phyloP scores from a whole-genome alignment of 2,113 vertebrate species.

The Speoplatyrhinus poulsoni region DNA sequence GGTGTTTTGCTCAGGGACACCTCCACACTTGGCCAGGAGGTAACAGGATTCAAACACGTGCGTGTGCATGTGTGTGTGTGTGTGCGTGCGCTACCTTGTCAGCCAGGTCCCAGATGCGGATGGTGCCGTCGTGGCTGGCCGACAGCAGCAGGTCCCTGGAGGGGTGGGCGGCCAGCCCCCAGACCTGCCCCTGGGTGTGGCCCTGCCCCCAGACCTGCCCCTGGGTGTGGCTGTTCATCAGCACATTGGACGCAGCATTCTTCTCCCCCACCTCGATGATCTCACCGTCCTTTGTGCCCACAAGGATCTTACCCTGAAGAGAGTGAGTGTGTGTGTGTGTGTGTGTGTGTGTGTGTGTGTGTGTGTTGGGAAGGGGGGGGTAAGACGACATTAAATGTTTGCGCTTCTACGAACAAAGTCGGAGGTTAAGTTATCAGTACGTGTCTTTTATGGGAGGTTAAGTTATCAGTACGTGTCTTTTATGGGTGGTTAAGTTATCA shows the following conservation, averaged over 20 bases:
- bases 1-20: too few relatives aligned
- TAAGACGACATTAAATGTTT: neutral
- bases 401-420: neutral
- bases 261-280: conserved; percentile 98
- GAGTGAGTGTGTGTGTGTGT: too few relatives aligned
- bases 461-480: too few relatives aligned
- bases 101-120: conserved; percentile 93
- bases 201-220: conserved; percentile 96
- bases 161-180: conserved; percentile 93
- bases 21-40: too few relatives aligned
- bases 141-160: conserved; percentile 93
- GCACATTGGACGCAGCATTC: conserved; percentile 93
- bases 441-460: too few relatives aligned
- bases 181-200: conserved; percentile 93
- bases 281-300: conserved; percentile 96
- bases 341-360: too few relatives aligned
- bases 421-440: too few relatives aligned
- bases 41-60: too few relatives aligned
- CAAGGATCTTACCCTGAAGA: conserved; percentile 91
- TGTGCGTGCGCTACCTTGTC: conserved; percentile 82
- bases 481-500: too few relatives aligned
- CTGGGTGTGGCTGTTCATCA: conserved; percentile 94
- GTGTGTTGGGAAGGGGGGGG: too few relatives aligned
- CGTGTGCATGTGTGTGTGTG: too few relatives aligned
- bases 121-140: conserved; percentile 91